These are phyloP conservation scores for Brachionus plicatilis DNA, from an alignment of 1,140 invertebrate genomes.

Conservation along the genomic window DNA sequence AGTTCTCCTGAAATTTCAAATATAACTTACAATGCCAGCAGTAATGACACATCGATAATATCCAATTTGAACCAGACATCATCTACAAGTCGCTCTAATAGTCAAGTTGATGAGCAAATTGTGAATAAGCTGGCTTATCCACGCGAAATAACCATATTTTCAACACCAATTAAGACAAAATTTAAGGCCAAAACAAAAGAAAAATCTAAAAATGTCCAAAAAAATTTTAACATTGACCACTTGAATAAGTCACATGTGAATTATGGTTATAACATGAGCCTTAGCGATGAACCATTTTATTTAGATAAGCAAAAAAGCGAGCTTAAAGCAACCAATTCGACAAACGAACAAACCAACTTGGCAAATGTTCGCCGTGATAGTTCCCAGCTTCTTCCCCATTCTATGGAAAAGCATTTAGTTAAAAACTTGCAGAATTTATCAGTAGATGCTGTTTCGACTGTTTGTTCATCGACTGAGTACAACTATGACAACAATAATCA, in stretches of 20 bases:
- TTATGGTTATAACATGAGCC: neutral
- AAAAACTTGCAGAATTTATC: slow-evolving; percentile 32
- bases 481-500: slow-evolving; percentile 8
- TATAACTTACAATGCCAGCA: neutral
- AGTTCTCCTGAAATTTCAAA: neutral
- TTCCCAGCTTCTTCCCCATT: slow-evolving; percentile 1
- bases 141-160: slow-evolving; percentile 22
- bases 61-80: neutral
- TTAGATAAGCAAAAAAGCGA: neutral
- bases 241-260: slow-evolving; percentile 22
- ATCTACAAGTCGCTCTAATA: neutral
- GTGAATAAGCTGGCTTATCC: slow-evolving; percentile 10
- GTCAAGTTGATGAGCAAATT: slow-evolving; percentile 5
- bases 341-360: neutral
- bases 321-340: neutral
- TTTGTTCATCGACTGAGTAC: neutral
- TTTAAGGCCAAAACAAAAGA: neutral
- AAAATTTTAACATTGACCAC: neutral
- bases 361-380: neutral
- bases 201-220: neutral
- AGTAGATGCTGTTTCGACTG: neutral
- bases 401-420: slow-evolving; percentile 10
- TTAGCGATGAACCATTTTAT: neutral
- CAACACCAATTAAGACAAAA: neutral
- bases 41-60: slow-evolving; percentile 14